A percentile compares a stretch with the other conserved stretches of the same genome.
phyloP scores from a whole-genome alignment of 2,113 vertebrate genomes.

The Pseudonaja textilis region DNA sequence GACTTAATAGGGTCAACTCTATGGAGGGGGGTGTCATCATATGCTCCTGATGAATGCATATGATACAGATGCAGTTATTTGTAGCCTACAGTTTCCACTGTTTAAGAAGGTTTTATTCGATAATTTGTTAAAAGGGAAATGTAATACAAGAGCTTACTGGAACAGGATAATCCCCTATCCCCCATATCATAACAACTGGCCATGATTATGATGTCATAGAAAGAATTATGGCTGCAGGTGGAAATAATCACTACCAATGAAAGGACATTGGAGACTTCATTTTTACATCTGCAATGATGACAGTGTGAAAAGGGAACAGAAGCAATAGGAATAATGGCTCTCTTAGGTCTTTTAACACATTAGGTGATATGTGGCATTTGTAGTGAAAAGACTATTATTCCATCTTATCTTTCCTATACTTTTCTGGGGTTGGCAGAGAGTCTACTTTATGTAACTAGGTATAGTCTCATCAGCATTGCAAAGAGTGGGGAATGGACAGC shows the following conservation, averaged over 20 bases:
- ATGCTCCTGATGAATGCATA: not conserved
- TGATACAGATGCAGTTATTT: not conserved
- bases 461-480: not conserved
- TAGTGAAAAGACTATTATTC: not conserved
- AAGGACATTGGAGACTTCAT: not conserved
- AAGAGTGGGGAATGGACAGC: not conserved
- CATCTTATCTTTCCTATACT: not conserved
- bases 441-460: not conserved
- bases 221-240: constrained; percentile 3
- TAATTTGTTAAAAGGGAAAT: constrained; percentile 1
- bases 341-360: not conserved
- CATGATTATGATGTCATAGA: not conserved
- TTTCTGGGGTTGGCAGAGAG: not conserved
- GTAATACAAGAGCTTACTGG: not conserved
- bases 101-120: not conserved
- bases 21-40: not conserved
- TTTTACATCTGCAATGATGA: not conserved
- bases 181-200: not conserved
- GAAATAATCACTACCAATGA: not conserved
- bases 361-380: not conserved
- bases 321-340: not conserved
- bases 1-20: not conserved
- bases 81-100: not conserved
- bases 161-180: not conserved
- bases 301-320: not conserved